phyloP scores from a whole-genome alignment of 2,113 vertebrate genomes.

The Cyprinodon tularosa region DNA sequence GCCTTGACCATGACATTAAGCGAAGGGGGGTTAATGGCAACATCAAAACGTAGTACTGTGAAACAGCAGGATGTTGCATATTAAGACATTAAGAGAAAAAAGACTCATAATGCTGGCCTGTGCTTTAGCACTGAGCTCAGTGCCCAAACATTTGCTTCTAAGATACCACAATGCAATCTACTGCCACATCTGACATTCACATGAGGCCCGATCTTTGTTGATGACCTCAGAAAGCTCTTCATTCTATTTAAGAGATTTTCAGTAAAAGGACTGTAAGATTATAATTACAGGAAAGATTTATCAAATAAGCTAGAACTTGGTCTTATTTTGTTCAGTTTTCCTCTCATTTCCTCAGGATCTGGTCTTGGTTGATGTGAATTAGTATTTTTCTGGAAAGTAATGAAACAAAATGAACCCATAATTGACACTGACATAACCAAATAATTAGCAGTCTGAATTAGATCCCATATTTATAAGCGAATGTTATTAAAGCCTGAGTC shows the following conservation, averaged over 20 bases:
- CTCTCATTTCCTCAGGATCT: background rate
- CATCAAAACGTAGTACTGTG: slow-evolving; percentile 25
- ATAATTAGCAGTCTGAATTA: too few species aligned
- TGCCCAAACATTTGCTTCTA: slow-evolving; percentile 56
- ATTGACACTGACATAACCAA: too few species aligned
- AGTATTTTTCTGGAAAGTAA: background rate
- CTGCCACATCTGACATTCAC: slow-evolving; percentile 73
- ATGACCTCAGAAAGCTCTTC: slow-evolving; percentile 58
- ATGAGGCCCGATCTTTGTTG: slow-evolving; percentile 57
- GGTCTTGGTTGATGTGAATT: slow-evolving; percentile 16
- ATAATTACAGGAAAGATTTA: slow-evolving; percentile 68
- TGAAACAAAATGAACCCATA: too few species aligned
- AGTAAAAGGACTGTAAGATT: slow-evolving; percentile 59
- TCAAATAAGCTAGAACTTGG: slow-evolving; percentile 38
- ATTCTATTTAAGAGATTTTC: slow-evolving; percentile 48
- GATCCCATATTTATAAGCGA: too few species aligned
- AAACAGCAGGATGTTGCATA: slow-evolving; percentile 18
- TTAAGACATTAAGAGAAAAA: slow-evolving; percentile 34
- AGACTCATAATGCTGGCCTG: slow-evolving; percentile 27
- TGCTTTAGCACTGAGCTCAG: slow-evolving; percentile 53
- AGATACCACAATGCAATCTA: slow-evolving; percentile 65
- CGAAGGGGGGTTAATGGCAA: background rate
- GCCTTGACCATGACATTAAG: background rate
- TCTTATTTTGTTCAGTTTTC: slow-evolving; percentile 33
- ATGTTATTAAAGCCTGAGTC: too few species aligned